A percentile compares a stretch with the other conserved stretches of the same genome.
Evolutionary conservation across 2,113 vertebrate species (phyloP).

Genomic region (Albula goreensis): DNA sequence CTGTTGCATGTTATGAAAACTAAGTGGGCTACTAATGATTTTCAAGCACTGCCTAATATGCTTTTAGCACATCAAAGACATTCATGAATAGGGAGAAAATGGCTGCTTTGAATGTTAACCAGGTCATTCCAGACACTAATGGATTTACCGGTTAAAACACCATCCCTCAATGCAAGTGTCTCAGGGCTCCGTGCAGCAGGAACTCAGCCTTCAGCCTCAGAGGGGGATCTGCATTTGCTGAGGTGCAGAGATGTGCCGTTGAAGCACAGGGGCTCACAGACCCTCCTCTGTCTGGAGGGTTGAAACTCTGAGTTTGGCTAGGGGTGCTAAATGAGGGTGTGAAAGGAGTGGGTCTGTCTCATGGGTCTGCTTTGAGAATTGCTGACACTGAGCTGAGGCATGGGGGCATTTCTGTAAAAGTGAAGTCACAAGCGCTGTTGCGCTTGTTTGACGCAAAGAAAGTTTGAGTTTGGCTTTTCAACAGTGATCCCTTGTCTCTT

Average conservation of each 20-base stretch:
- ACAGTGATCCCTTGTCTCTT: neutral
- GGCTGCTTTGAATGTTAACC: conserved; percentile 29
- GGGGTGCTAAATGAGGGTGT: neutral
- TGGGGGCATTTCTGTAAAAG: neutral
- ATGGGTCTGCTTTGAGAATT: neutral
- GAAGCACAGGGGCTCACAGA: neutral
- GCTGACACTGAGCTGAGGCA: neutral
- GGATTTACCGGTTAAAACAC: conserved; percentile 35
- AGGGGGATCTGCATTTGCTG: neutral
- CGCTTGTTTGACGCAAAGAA: neutral
- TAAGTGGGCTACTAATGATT: conserved; percentile 42
- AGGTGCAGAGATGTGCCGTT: neutral
- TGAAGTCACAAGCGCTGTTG: neutral
- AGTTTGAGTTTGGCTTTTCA: neutral
- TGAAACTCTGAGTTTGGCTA: neutral
- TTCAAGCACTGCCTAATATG: conserved; percentile 37
- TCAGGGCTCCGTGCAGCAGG: neutral
- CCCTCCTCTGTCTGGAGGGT: neutral
- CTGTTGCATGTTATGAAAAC: conserved; percentile 38
- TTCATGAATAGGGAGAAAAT: conserved; percentile 18
- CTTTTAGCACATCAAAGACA: conserved; percentile 41
- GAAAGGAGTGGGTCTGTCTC: neutral
- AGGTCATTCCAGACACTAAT: conserved; percentile 41
- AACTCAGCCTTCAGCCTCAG: neutral
- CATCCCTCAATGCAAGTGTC: neutral